Conservation (phyloP, 2,113 vertebrate species). For the Varanus komodoensis region DNA sequence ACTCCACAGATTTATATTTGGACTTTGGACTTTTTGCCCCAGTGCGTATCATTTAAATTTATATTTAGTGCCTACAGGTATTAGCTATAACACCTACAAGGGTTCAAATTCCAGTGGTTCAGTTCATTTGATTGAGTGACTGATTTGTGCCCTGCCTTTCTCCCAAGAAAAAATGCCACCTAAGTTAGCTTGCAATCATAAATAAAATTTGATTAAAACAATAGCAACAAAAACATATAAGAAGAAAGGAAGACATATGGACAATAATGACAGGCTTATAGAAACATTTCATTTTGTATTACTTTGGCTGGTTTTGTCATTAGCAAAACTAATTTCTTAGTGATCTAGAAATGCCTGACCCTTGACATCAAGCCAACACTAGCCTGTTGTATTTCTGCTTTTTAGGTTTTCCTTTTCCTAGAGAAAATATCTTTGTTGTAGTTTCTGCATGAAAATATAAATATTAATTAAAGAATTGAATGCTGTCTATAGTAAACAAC, state of each 20-base stretch:
- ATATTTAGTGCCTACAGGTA: too few species aligned
- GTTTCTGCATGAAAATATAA: conserved; percentile 47
- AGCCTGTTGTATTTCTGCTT: conserved; percentile 61
- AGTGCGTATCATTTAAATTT: too few species aligned
- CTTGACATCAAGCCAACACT: conserved; percentile 31
- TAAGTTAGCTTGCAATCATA: too few species aligned
- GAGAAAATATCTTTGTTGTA: conserved; percentile 41
- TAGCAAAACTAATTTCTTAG: conserved; percentile 53
- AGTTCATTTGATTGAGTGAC: background rate
- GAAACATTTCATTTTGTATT: conserved; percentile 68
- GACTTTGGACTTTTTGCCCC: too few species aligned
- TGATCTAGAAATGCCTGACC: conserved; percentile 42
- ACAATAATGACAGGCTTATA: conserved; percentile 50
- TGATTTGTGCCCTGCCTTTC: too few species aligned
- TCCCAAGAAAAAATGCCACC: too few species aligned
- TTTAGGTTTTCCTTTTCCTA: conserved; percentile 60
- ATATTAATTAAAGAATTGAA: conserved; percentile 35
- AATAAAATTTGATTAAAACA: too few species aligned
- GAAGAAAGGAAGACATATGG: conserved; percentile 48
- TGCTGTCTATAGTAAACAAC: background rate
- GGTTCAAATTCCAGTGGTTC: too few species aligned
- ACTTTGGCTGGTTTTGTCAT: conserved; percentile 54
- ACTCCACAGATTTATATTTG: too few species aligned
- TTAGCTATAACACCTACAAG: too few species aligned
- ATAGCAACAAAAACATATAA: background rate